These are phyloP conservation scores for Ciona savignyi DNA, from an alignment of 23 tunicate genomes.

Conservation along the genomic window DNA sequence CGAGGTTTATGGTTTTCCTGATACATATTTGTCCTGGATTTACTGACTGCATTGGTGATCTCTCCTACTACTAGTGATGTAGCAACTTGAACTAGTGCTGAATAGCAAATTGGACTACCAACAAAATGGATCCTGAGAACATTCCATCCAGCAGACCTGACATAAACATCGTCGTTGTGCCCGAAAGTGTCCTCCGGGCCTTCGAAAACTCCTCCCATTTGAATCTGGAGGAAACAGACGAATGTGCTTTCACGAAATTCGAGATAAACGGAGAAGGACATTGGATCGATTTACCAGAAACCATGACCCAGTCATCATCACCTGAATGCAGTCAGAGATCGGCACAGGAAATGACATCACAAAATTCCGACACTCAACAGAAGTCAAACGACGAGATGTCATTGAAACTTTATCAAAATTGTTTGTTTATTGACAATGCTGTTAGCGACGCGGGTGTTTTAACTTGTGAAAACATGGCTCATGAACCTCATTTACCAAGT, in stretches of 20 bases:
- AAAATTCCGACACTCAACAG: neutral
- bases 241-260: neutral
- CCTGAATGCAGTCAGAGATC: neutral
- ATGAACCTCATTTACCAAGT: neutral
- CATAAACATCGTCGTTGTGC: conserved; percentile 65
- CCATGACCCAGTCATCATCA: neutral
- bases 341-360: neutral
- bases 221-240: neutral
- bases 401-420: neutral
- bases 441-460: neutral
- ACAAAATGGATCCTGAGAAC: too few species aligned
- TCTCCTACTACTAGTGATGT: too few species aligned
- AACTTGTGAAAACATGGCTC: neutral
- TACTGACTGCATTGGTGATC: too few species aligned
- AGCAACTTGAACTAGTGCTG: too few species aligned
- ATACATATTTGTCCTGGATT: too few species aligned
- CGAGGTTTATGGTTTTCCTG: too few species aligned
- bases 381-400: neutral
- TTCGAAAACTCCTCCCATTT: conserved; percentile 33
- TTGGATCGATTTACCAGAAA: neutral
- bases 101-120: too few species aligned
- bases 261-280: neutral
- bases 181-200: conserved; percentile 68
- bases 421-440: neutral
- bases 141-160: too few species aligned